phyloP scores from a whole-genome alignment of 1,140 invertebrate species.

The Lordiphosa mommai region DNA sequence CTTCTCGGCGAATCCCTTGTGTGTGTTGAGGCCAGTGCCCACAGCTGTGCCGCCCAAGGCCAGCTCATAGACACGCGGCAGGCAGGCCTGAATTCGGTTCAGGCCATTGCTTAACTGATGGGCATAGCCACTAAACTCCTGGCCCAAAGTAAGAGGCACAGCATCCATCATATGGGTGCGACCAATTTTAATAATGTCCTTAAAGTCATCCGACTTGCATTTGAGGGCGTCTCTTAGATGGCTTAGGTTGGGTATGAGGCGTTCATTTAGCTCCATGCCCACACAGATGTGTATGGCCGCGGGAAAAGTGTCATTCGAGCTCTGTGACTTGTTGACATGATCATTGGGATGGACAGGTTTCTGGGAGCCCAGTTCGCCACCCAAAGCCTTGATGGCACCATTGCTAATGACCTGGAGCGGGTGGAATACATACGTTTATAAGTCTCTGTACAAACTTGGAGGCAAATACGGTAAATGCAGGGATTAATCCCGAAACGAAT shows the following conservation, averaged over 20 bases:
- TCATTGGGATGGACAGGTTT: constrained; percentile 99
- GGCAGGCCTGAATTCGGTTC: constrained; percentile 88
- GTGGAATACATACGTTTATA: too few relatives aligned
- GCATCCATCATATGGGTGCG: constrained; percentile 94
- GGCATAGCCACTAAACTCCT: constrained; percentile 98
- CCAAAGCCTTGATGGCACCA: constrained; percentile 96
- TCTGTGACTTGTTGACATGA: constrained; percentile 99
- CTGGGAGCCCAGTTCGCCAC: constrained; percentile 95
- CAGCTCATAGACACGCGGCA: constrained; percentile 93
- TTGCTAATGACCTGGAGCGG: constrained; percentile 89
- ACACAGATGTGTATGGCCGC: constrained; percentile 99
- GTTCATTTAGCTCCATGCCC: constrained; percentile 92
- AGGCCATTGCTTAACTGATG: constrained; percentile 93
- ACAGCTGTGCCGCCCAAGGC: constrained; percentile 98
- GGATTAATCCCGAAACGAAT: too few relatives aligned
- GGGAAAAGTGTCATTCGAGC: constrained; percentile 99
- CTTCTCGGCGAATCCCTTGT: constrained; percentile 92
- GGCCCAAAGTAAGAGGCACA: constrained; percentile 96
- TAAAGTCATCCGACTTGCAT: constrained; percentile 90
- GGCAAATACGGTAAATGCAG: too few relatives aligned
- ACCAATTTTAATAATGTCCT: constrained; percentile 97
- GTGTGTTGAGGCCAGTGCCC: constrained; percentile 96
- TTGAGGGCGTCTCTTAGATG: constrained; percentile 87
- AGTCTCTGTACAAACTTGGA: too few relatives aligned
- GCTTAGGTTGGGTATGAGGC: constrained; percentile 90